phyloP scores from a whole-genome alignment of 2,888 invertebrate species.

The Ormyrus labotus region DNA sequence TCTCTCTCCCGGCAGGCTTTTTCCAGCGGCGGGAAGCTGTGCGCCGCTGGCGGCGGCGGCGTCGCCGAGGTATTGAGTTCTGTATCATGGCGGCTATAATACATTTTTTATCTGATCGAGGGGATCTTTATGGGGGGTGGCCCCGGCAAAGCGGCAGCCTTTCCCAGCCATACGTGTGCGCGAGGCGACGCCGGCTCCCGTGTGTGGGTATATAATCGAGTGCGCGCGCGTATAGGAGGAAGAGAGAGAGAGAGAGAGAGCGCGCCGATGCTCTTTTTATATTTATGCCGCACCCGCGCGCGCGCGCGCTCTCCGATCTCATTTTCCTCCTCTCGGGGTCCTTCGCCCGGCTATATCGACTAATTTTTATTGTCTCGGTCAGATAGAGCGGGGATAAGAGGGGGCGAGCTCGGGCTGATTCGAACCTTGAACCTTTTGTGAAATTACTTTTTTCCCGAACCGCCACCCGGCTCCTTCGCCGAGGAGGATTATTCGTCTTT shows the following conservation, averaged over 20 bases:
- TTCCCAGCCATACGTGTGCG: conserved; percentile 57
- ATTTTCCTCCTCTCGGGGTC: conserved; percentile 54
- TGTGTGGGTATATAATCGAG: conserved; percentile 33
- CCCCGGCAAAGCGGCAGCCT: conserved; percentile 57
- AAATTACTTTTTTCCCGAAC: conserved; percentile 50
- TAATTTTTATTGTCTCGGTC: conserved; percentile 57
- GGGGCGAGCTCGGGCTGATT: conserved; percentile 43
- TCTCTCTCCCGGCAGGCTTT: conserved; percentile 17
- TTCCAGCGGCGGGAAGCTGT: conserved; percentile 61
- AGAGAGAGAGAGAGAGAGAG: conserved; percentile 39
- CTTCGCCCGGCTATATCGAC: conserved; percentile 52
- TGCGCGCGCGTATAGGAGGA: conserved; percentile 15
- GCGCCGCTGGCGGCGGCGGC: neutral
- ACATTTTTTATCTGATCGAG: conserved; percentile 76
- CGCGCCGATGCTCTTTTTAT: conserved; percentile 53
- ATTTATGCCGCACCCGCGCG: conserved; percentile 55
- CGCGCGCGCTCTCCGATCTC: conserved; percentile 55
- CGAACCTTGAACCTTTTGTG: conserved; percentile 53
- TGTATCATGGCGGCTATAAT: conserved; percentile 76
- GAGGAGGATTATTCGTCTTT: conserved; percentile 25
- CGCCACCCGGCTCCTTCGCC: neutral
- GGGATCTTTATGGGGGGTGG: conserved; percentile 75
- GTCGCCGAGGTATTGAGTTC: conserved; percentile 71
- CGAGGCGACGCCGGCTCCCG: neutral
- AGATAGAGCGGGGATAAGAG: conserved; percentile 51